Evolutionary conservation across 1,140 invertebrate species (phyloP), one percentile per base, ranked within the genome.

Genomic region (Acromyrmex echinatior): DNA sequence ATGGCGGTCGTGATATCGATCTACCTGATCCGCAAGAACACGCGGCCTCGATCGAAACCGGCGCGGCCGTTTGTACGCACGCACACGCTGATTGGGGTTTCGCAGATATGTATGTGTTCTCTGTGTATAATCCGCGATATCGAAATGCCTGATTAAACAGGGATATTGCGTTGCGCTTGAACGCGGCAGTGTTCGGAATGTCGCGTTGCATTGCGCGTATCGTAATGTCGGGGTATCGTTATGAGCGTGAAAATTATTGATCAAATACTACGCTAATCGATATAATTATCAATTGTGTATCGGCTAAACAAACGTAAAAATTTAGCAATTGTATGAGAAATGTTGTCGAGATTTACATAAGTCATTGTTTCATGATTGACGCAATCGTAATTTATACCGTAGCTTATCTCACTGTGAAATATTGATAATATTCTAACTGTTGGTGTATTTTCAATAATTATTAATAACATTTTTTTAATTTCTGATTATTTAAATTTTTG

Each of bases 101-200:
- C 35, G 21, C 51, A 18, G 3, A 56, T 63, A 70, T 35, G 18
- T 9, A 6, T 35, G 18, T 39, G 45, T 5, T 49, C 3, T 16
- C 35, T 28, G 25, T 21, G 5, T 21, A 58, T 73, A 82, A 73
- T 82, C 53, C 35, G 25, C 53, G 79, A 82, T 73, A 73, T 58
- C 68, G 68, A 82, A 82, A 82, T 80, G 31, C n/a, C 78, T 25
- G 78, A 80, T 82, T 82, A 82, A 82, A 82, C 79, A 60, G 9
- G 35, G 7, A 82, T 82, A 82, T 82, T 82, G 53, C 79, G 25
- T 81, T 31, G 31, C 68, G 18, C 80, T 62, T 21, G 35, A 81
- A 49, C 39, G 35, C 76, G 4, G 39, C 49, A 35, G 14, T 51
- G 49, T 6, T 31, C 35, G 68, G 68, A 73, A 82, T 82, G 53